phyloP scores from a whole-genome alignment of 1,140 invertebrate genomes.

The Trinorchestia longiramus region DNA sequence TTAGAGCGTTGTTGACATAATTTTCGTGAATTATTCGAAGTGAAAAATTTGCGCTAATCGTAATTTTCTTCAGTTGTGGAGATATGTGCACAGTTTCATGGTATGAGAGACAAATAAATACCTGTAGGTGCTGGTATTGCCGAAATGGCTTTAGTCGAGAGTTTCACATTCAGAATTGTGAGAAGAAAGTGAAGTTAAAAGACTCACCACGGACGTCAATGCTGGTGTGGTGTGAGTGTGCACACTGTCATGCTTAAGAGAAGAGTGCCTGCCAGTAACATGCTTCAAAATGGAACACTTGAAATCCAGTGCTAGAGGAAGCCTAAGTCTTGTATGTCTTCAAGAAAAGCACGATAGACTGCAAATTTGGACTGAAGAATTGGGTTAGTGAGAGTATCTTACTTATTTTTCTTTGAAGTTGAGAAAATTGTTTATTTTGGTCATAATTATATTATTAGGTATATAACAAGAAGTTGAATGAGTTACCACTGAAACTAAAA shows the following conservation, averaged over 20 bases:
- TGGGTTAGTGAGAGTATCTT: neutral
- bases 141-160: conserved; percentile 29
- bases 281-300: conserved; percentile 32
- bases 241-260: conserved; percentile 12
- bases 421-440: neutral
- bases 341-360: neutral
- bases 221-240: conserved; percentile 35
- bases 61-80: neutral
- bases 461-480: neutral
- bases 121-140: neutral
- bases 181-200: conserved; percentile 40
- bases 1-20: neutral
- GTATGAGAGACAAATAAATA: neutral
- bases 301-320: conserved; percentile 16
- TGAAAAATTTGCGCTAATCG: neutral
- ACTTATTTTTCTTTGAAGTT: neutral
- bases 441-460: neutral
- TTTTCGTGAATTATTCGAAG: neutral
- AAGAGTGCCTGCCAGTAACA: conserved; percentile 37
- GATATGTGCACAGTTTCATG: neutral
- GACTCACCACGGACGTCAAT: conserved; percentile 2
- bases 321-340: conserved; percentile 18
- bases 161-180: conserved; percentile 23
- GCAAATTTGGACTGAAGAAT: neutral
- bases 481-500: neutral